Evolutionary conservation across 2,113 vertebrate genomes (phyloP).

Genomic region (Tetrao urogallus): DNA sequence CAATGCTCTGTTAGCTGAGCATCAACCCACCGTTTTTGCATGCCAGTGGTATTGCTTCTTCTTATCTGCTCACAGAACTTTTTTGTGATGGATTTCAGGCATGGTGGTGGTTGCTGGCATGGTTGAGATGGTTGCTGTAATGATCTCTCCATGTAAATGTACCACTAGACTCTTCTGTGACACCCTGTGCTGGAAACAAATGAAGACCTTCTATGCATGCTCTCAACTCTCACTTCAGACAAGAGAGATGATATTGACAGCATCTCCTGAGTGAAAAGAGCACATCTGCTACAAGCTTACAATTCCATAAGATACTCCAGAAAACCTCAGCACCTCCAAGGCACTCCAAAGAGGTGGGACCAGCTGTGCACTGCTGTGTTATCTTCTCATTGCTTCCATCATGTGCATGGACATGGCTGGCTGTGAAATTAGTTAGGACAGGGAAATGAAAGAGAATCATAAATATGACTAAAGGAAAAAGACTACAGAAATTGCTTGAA

Average conservation of each 20-base stretch:
- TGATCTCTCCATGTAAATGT: background rate
- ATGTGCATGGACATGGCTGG: accelerated
- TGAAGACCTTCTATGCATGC: no score
- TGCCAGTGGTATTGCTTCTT: background rate
- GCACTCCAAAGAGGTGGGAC: background rate
- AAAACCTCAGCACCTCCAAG: background rate
- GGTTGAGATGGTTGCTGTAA: background rate
- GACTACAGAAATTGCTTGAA: background rate
- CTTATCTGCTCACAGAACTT: background rate
- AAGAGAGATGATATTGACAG: accelerated
- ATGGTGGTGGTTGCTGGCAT: no score
- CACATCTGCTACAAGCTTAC: background rate
- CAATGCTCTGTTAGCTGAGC: background rate
- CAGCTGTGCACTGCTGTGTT: background rate
- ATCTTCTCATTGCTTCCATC: background rate
- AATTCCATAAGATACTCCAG: background rate
- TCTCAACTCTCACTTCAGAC: background rate
- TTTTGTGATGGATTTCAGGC: background rate
- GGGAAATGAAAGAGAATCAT: background rate
- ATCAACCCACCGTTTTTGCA: background rate
- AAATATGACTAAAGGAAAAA: background rate
- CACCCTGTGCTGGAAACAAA: background rate
- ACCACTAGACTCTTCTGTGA: background rate
- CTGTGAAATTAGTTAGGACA: background rate
- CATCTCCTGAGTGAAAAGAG: accelerated